A percentile compares a stretch with the other conserved stretches of the same genome.
Conservation (phyloP, 1,140 invertebrate species). For the Caenorhabditis remanei region DNA sequence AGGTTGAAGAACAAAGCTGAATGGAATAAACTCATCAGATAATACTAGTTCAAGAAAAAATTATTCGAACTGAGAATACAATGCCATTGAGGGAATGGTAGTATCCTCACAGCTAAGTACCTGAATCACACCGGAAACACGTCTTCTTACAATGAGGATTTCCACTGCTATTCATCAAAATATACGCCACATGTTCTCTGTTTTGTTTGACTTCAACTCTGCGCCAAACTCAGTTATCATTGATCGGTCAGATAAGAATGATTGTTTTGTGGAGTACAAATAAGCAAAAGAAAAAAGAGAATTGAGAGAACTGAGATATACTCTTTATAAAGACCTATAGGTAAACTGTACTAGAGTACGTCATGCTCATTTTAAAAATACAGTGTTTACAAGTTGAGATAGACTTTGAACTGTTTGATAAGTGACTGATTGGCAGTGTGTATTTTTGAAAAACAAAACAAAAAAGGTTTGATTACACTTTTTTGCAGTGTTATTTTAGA, state of each 20-base stretch:
- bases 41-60: no score
- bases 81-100: neutral
- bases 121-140: slow-evolving; percentile 8
- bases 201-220: neutral
- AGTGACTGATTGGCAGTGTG: neutral
- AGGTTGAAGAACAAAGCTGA: no score
- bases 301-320: no score
- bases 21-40: no score
- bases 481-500: neutral
- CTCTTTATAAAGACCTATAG: no score
- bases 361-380: slow-evolving; percentile 3
- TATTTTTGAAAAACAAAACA: neutral
- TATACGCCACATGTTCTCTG: neutral
- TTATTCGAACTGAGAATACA: no score
- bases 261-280: neutral
- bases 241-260: slow-evolving; percentile 12
- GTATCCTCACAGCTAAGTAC: neutral
- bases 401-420: neutral
- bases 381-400: neutral
- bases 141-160: neutral
- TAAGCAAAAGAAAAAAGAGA: no score
- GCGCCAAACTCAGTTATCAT: neutral
- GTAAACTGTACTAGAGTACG: no score
- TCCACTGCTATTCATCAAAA: neutral
- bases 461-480: neutral